phyloP scores from a whole-genome alignment of 2,797 vertebrate species.

The Xenentodon cancila region DNA sequence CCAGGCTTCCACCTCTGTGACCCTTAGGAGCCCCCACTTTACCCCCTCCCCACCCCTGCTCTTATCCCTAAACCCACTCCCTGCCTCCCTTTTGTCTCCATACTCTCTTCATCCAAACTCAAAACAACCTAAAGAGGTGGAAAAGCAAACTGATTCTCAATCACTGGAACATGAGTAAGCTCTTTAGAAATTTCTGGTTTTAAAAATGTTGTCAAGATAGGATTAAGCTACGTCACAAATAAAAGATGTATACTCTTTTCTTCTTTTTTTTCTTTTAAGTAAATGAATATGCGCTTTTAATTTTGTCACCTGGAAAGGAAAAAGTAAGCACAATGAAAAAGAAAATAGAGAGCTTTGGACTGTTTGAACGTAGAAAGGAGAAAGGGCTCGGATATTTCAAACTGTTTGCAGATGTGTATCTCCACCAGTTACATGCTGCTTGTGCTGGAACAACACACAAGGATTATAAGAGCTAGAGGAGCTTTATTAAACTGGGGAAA shows the following conservation, averaged over 20 bases:
- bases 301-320: conserved; percentile 12
- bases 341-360: conserved; percentile 53
- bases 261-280: conserved; percentile 3
- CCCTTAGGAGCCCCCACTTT: conserved; percentile 79
- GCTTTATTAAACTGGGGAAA: conserved; percentile 68
- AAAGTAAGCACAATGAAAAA: conserved; percentile 30
- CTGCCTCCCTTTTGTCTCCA: conserved; percentile 62
- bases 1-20: conserved; percentile 86
- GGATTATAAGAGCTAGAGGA: conserved; percentile 77
- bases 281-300: not conserved
- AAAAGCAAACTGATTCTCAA: conserved; percentile 55
- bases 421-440: conserved; percentile 74
- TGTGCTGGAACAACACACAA: conserved; percentile 79
- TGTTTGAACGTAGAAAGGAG: conserved; percentile 42
- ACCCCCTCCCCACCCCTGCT: conserved; percentile 59
- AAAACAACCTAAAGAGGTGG: conserved; percentile 52
- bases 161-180: conserved; percentile 19
- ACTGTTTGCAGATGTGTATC: conserved; percentile 92
- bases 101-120: conserved; percentile 52
- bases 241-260: too few relatives aligned
- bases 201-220: conserved; percentile 2
- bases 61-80: conserved; percentile 52
- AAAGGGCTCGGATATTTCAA: conserved; percentile 74
- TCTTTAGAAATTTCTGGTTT: conserved; percentile 10
- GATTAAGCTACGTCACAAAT: not conserved